phyloP scores from a whole-genome alignment of 2,797 vertebrate genomes.

The Rhabdomys pumilio region DNA sequence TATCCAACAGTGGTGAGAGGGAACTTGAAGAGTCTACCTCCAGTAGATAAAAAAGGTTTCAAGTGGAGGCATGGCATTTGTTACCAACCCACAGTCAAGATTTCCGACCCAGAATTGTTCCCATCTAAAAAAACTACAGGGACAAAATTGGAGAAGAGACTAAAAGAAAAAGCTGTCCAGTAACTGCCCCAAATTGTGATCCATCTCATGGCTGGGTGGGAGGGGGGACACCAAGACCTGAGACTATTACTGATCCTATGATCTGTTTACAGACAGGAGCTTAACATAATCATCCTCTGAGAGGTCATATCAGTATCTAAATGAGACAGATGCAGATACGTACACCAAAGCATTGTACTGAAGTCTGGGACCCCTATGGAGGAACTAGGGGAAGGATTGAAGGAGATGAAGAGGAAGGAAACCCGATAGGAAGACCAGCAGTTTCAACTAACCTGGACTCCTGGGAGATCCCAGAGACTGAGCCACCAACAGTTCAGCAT shows the following conservation, averaged over 20 bases:
- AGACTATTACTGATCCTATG: neutral
- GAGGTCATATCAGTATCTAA: neutral
- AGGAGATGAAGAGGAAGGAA: neutral
- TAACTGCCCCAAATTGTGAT: neutral
- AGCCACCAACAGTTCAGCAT: neutral
- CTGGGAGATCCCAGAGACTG: neutral
- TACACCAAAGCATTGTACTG: neutral
- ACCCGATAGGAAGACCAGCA: neutral
- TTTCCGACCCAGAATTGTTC: neutral
- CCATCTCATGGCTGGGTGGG: neutral
- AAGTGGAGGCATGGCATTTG: neutral
- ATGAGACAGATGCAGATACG: neutral
- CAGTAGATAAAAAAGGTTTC: neutral
- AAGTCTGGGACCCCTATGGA: neutral
- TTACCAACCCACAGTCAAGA: neutral
- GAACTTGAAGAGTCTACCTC: neutral
- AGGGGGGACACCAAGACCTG: neutral
- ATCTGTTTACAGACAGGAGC: neutral
- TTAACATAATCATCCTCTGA: neutral
- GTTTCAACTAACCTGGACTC: neutral
- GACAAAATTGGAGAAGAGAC: neutral
- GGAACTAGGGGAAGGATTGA: neutral
- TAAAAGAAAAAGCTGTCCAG: neutral
- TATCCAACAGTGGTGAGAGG: neutral
- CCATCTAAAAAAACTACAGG: neutral